Evolutionary conservation across 2,797 vertebrate species (phyloP).

Genomic region (Rhinatrema bivittatum): DNA sequence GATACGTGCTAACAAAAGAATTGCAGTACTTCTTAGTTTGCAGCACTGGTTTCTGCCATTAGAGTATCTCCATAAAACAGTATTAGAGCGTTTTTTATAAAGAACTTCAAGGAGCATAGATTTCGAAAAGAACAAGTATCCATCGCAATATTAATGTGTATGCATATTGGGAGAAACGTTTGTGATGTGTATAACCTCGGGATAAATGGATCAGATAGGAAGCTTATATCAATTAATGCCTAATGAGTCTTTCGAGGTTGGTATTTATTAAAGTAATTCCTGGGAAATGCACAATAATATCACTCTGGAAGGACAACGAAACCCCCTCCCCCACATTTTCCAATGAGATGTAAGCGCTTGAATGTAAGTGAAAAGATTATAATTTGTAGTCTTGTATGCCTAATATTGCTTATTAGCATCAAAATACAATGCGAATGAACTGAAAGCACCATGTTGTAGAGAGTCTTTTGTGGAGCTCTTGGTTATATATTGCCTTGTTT

Average conservation of each 20-base stretch:
- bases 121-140: background rate
- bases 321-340: background rate
- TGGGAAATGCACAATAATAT: background rate
- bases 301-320: conserved; percentile 4
- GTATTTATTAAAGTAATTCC: background rate
- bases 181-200: too few species aligned
- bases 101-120: background rate
- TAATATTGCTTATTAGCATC: background rate
- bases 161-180: too few species aligned
- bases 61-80: background rate
- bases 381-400: background rate
- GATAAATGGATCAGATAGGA: too few species aligned
- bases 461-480: background rate
- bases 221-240: background rate
- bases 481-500: background rate
- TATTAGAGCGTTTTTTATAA: background rate
- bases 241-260: background rate
- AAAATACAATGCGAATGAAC: conserved; percentile 16
- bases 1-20: background rate
- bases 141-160: too few species aligned
- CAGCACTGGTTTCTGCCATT: background rate
- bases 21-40: background rate
- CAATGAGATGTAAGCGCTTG: background rate
- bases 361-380: conserved; percentile 5
- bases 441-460: background rate